phyloP scores from a whole-genome alignment of 1,140 invertebrate genomes.

The Drosophila pandora region DNA sequence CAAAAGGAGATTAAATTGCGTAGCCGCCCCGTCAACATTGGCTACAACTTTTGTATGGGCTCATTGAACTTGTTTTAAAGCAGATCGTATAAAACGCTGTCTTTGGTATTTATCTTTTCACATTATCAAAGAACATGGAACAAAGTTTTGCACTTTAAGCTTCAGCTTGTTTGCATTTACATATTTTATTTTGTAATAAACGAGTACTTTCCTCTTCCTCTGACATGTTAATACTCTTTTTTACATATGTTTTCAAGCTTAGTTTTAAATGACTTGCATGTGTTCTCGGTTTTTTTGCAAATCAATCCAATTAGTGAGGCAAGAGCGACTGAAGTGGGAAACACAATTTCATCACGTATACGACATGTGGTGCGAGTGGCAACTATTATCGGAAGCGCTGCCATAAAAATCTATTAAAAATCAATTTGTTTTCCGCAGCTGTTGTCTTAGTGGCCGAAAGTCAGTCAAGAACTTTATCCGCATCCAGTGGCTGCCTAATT shows the following conservation, averaged over 20 bases:
- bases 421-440: conserved; percentile 60
- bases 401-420: conserved; percentile 59
- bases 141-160: conserved; percentile 15
- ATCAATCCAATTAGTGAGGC: conserved; percentile 13
- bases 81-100: conserved; percentile 42
- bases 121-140: not conserved
- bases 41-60: conserved; percentile 30
- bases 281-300: not conserved
- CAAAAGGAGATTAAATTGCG: conserved; percentile 48
- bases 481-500: conserved; percentile 49
- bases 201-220: rapidly evolving
- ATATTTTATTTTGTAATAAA: conserved; percentile 8
- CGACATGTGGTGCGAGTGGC: conserved; percentile 10
- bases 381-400: conserved; percentile 2
- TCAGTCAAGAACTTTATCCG: conserved; percentile 31
- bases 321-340: not conserved
- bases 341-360: conserved; percentile 41
- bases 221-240: not conserved
- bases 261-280: conserved; percentile 1
- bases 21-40: conserved; percentile 23
- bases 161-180: conserved; percentile 1
- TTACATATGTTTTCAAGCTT: conserved; percentile 5
- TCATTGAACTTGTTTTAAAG: conserved; percentile 41
- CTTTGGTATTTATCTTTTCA: conserved; percentile 19
- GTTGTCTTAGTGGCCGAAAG: conserved; percentile 16